Base-by-base conservation (phyloP, 1,140 invertebrate genomes). In the Nixonia krombeini region DNA sequence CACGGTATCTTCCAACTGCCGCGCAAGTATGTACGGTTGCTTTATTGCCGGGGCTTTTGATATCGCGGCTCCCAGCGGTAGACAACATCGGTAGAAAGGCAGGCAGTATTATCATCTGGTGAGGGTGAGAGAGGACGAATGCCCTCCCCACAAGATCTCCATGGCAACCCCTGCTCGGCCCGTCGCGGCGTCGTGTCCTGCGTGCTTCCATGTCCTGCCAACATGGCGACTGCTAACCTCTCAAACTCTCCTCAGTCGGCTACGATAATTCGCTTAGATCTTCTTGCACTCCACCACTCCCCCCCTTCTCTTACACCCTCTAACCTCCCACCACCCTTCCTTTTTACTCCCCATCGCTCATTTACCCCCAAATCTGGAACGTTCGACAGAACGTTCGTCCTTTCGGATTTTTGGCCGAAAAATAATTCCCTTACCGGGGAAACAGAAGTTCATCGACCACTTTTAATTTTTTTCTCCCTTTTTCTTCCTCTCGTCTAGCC, bases 151-250 rank as follows among this genome's bases (percentile, higher is more conserved):
- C 69, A 61, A 75, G 52, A 81, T 84, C 74, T 72, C 81, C 83
- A 84, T 84, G 75, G 81, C 78, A 84, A 84, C 83, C 75, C 82
- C 82, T 76, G 59, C 66, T 71, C 66, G 74, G 72, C 64, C 75
- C 73, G 76, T 75, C 72, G 72, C 73, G 72, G 73, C 73, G 73
- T 77, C 73, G 55, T 80, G 70, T 80, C 75, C 74, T 80, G 75
- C 64, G 69, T 66, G 70, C 72, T 74, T 74, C 69, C 67, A 70
- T 72, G 77, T 76, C 74, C 79, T 80, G 64, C 73, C 67, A 80
- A 75, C 74, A 79, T 81, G 79, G 79, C 80, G 80, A 81, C 75
- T 79, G 65, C 73, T 78, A 77, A 74, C 76, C 73, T 76, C 72
- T 67, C 68, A 73, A 77, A 72, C 72, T 77, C 72, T 77, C 58